Base-by-base conservation (phyloP, 2,888 invertebrate genomes). In the Latrodectus elegans region DNA sequence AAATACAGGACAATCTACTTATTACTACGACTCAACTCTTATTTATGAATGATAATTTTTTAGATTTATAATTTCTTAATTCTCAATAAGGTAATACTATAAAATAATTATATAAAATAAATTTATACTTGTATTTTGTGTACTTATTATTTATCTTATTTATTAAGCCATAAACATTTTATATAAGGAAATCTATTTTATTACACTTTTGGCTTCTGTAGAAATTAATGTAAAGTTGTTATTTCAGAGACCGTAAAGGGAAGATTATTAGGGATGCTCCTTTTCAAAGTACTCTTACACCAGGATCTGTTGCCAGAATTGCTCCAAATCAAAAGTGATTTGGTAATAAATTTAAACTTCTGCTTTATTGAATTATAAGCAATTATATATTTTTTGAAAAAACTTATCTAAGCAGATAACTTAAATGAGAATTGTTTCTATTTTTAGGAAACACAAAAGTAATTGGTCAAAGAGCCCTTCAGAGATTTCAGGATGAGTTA, bases 301-400 rank as follows among this genome's bases (percentile, higher is more conserved):
- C 98, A 55, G 99, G 99, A 49, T 95, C 97, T 0, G 95, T 96
- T 92, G 97, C 99, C 53, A 94, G 99, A 87, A 97, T 99, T 0
- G 99, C 99, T 93, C 99, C 99, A 3, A 98, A 97, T 90, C 97
- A 98, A 91, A 97, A 96, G 92, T 99, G 99, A 99, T 99, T 99
- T 92, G 98, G 99, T 93, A 90, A 91, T 92, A 9, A 10, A 49
- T 51, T 38, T 53, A 17, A 53, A 1, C 22, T 22, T 38, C 15
- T 15, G 1, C 11, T 15, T 51, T 82, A 8, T 52, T 49, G 10
- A 52, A 15, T 73, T 26, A 49, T 26, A 73, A 26, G 15, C 9
- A 11, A 53, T 22, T 22, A 22, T 22, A 22, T 22, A 22, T 22
- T 22, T 1, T 22, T 22, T 22, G 22, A 22, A 22, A 22, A 22